Conservation (phyloP, 1,140 invertebrate species). For the Lanistes nyassanus region DNA sequence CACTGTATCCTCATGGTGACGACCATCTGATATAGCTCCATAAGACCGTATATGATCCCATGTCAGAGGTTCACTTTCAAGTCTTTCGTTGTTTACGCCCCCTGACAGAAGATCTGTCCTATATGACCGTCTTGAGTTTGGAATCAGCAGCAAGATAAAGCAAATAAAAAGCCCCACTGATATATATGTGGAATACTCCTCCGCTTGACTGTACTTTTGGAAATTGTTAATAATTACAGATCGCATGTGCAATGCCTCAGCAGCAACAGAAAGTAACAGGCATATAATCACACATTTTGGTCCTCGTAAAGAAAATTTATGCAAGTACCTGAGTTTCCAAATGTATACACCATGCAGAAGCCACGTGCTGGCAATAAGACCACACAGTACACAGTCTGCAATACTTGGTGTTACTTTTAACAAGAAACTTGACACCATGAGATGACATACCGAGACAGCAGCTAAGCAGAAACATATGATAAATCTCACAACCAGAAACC, state of each 20-base stretch:
- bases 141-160: conserved; percentile 58
- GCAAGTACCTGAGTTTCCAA: conserved; percentile 73
- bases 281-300: conserved; percentile 75
- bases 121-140: conserved; percentile 43
- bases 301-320: conserved; percentile 75
- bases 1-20: conserved; percentile 75
- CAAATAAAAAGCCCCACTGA: conserved; percentile 49
- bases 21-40: conserved; percentile 70
- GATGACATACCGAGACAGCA: conserved; percentile 72
- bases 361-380: conserved; percentile 80
- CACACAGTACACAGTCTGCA: conserved; percentile 77
- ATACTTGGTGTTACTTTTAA: conserved; percentile 65
- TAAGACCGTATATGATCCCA: conserved; percentile 67
- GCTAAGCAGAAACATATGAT: conserved; percentile 68
- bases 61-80: conserved; percentile 68
- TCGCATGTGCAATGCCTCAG: conserved; percentile 67
- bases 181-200: conserved; percentile 55
- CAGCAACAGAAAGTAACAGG: conserved; percentile 74
- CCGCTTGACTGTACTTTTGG: conserved; percentile 66
- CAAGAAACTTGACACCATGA: conserved; percentile 75
- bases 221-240: conserved; percentile 50
- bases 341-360: conserved; percentile 81
- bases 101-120: conserved; percentile 51
- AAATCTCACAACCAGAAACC: conserved; percentile 48
- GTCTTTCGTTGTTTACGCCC: conserved; percentile 39